Evolutionary conservation across 2,888 invertebrate species (phyloP).

Genomic region (Aleiodes alternator): DNA sequence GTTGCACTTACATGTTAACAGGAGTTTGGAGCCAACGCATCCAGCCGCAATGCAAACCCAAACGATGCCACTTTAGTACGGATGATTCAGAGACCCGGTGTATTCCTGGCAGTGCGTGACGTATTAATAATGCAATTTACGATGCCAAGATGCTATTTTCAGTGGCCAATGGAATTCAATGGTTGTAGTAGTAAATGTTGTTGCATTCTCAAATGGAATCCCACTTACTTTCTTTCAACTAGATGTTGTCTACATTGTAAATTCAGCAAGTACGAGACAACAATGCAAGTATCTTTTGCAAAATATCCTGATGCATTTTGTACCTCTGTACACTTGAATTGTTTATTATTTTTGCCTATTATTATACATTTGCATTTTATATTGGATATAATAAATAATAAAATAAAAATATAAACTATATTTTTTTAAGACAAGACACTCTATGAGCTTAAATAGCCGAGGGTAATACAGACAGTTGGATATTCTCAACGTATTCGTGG

Average conservation of each 20-base stretch:
- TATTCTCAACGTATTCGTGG: conserved; percentile 68
- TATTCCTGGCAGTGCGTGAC: conserved; percentile 48
- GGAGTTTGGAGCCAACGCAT: conserved; percentile 41
- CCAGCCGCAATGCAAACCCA: conserved; percentile 37
- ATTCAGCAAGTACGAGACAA: conserved; percentile 18
- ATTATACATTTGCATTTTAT: conserved; percentile 41
- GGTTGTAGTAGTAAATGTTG: conserved; percentile 18
- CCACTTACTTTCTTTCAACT: conserved; percentile 39
- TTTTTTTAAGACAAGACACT: conserved; percentile 46
- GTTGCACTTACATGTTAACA: not conserved
- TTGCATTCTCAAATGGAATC: conserved; percentile 20
- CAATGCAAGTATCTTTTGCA: not conserved
- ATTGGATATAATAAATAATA: conserved; percentile 32
- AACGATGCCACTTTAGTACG: conserved; percentile 30
- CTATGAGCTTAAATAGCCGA: conserved; percentile 39
- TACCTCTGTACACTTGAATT: not conserved
- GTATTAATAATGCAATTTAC: conserved; percentile 52
- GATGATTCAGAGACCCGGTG: conserved; percentile 44
- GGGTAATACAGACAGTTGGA: conserved; percentile 69
- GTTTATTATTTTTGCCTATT: not conserved
- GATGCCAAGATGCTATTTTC: conserved; percentile 46
- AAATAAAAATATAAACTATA: conserved; percentile 21
- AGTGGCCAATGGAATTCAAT: conserved; percentile 41
- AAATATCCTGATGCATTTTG: not conserved
- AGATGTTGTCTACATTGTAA: no score